phyloP scores from a whole-genome alignment of 1,140 invertebrate species.

The Pygmarrhopalites habei region DNA sequence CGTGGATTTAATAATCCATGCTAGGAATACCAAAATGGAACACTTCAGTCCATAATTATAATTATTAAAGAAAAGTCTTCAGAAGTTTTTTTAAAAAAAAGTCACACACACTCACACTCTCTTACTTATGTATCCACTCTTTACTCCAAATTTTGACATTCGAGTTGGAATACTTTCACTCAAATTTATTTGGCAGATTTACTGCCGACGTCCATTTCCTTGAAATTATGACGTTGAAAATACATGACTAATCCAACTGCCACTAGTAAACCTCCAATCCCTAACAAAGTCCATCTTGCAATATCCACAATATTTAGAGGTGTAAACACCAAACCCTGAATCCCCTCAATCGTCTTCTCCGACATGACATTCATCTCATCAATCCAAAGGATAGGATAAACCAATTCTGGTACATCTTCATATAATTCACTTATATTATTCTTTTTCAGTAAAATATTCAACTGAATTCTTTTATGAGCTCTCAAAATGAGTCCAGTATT shows the following conservation, averaged over 20 bases:
- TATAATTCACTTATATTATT: constrained; percentile 43
- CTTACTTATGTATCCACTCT: no score
- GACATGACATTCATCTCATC: constrained; percentile 46
- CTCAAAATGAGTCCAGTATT: background rate
- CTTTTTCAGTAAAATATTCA: background rate
- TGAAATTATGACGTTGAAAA: no score
- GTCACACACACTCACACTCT: no score
- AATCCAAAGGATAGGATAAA: constrained; percentile 52
- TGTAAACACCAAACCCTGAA: background rate
- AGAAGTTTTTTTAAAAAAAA: no score
- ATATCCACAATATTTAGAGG: constrained; percentile 15
- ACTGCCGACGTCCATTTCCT: no score
- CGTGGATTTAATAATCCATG: no score
- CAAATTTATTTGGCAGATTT: no score
- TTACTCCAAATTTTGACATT: no score
- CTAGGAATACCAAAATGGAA: no score
- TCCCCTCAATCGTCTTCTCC: background rate
- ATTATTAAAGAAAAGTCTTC: no score
- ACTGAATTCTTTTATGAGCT: constrained; percentile 1
- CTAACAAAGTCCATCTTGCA: constrained; percentile 9
- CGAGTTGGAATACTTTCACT: no score
- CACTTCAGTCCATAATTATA: no score
- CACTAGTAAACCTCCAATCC: background rate
- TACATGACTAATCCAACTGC: constrained; percentile 13
- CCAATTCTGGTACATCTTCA: constrained; percentile 45